These are phyloP conservation scores for Laodelphax striatellus DNA, from an alignment of 1,140 invertebrate genomes.

Conservation along the genomic window DNA sequence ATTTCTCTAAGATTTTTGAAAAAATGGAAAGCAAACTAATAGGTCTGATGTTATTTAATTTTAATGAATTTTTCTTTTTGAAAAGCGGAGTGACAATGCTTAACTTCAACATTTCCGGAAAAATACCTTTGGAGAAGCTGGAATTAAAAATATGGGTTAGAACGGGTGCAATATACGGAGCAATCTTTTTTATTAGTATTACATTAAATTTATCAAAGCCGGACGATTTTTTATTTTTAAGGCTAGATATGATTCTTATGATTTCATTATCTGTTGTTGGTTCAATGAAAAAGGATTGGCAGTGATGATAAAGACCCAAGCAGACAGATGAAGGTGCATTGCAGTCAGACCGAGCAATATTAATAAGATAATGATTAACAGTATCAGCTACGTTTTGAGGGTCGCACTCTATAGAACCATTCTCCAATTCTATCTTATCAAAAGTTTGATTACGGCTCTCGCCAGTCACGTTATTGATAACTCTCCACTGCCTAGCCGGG, in stretches of 20 bases:
- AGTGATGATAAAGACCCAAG: not conserved
- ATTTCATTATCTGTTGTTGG: slow-evolving; percentile 4
- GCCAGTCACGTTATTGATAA: slow-evolving; percentile 1
- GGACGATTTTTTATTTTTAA: slow-evolving; percentile 6
- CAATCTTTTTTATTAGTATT: not conserved
- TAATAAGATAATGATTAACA: not conserved
- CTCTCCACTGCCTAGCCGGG: slow-evolving; percentile 3
- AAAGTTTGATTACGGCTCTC: not conserved
- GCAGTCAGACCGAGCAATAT: not conserved
- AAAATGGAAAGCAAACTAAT: slow-evolving; percentile 9
- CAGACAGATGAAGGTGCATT: not conserved
- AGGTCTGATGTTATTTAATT: not conserved
- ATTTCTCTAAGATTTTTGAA: slow-evolving; percentile 10
- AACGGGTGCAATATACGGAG: not conserved
- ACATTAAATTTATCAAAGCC: not conserved
- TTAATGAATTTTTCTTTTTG: not conserved
- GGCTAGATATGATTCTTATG: not conserved
- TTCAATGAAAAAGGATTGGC: not conserved
- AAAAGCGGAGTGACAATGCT: not conserved
- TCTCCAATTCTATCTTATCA: slow-evolving; percentile 3
- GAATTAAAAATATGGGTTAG: not conserved
- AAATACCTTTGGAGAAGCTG: not conserved
- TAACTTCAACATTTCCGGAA: slow-evolving; percentile 2
- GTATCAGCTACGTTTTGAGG: not conserved
- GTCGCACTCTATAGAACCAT: not conserved